These are phyloP conservation scores for Colossoma macropomum DNA, from an alignment of 2,113 vertebrate species.

Conservation along the genomic window DNA sequence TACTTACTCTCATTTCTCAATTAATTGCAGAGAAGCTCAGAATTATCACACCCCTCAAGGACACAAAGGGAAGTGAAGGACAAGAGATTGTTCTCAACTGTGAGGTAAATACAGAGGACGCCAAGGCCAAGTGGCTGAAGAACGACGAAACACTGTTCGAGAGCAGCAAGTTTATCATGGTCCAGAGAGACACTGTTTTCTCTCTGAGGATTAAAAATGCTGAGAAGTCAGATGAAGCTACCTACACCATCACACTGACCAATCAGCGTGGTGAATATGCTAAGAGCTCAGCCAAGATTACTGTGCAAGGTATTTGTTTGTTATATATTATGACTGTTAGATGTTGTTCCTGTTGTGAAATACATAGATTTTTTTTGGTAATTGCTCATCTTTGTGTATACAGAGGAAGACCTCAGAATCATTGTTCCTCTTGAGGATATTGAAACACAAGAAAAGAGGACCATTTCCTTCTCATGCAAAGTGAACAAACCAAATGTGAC, in stretches of 20 bases:
- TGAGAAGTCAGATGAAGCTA: constrained; percentile 85
- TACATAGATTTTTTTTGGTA: neutral
- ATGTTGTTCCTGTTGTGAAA: neutral
- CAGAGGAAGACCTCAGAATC: constrained; percentile 95
- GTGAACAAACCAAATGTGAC: constrained; percentile 91
- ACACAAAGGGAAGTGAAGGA: constrained; percentile 86
- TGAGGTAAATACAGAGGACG: constrained; percentile 94
- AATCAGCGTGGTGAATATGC: constrained; percentile 92
- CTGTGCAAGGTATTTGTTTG: constrained; percentile 85
- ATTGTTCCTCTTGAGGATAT: constrained; percentile 91
- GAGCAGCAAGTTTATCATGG: constrained; percentile 91
- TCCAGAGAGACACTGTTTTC: constrained; percentile 91
- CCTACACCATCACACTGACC: constrained; percentile 83
- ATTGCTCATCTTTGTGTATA: constrained; percentile 39
- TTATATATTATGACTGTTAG: neutral
- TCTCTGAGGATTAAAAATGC: constrained; percentile 92
- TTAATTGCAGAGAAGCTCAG: constrained; percentile 89
- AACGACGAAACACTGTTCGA: constrained; percentile 92
- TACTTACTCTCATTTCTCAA: neutral
- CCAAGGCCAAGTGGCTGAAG: constrained; percentile 98
- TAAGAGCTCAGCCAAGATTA: constrained; percentile 85
- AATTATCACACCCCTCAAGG: constrained; percentile 92
- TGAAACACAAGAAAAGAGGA: constrained; percentile 97
- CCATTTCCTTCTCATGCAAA: constrained; percentile 94
- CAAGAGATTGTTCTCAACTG: constrained; percentile 94